Percentiles rank a stretch among this genome's conserved stretches.
phyloP scores from a whole-genome alignment of 2,113 vertebrate genomes.

The Speoplatyrhinus poulsoni region DNA sequence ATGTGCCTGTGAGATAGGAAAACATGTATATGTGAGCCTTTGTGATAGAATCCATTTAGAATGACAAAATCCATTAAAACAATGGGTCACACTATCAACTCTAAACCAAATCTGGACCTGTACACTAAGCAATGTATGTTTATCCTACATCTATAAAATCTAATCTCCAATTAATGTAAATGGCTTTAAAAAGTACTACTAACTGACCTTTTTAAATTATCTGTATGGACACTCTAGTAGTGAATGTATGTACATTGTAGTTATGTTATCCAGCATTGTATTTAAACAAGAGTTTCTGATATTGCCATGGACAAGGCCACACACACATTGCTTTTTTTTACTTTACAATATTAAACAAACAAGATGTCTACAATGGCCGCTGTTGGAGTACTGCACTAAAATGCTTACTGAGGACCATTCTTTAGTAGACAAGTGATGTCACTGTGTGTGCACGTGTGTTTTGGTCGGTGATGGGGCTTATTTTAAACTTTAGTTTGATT shows the following conservation, averaged over 20 bases:
- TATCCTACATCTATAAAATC: slow-evolving; percentile 29
- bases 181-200: slow-evolving; percentile 28
- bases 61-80: slow-evolving; percentile 32
- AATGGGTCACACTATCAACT: slow-evolving; percentile 38
- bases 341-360: not conserved
- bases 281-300: not conserved
- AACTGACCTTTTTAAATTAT: slow-evolving; percentile 18
- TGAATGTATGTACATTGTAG: slow-evolving; percentile 42
- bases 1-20: slow-evolving; percentile 22
- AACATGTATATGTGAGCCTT: slow-evolving; percentile 44
- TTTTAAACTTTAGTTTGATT: slow-evolving; percentile 36
- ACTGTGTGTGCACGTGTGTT: slow-evolving; percentile 5
- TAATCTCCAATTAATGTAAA: slow-evolving; percentile 38
- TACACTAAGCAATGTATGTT: not conserved
- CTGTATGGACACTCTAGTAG: slow-evolving; percentile 30
- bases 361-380: slow-evolving; percentile 16
- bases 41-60: slow-evolving; percentile 24
- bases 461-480: slow-evolving; percentile 48
- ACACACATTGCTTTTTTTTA: not conserved
- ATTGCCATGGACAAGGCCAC: slow-evolving; percentile 13
- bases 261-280: not conserved
- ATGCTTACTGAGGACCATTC: slow-evolving; percentile 12
- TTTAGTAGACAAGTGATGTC: slow-evolving; percentile 36
- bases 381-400: slow-evolving; percentile 20
- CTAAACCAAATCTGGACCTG: slow-evolving; percentile 34